Evolutionary conservation across 2,113 vertebrate species (phyloP).

Genomic region (Psammodynastes pulverulentus): DNA sequence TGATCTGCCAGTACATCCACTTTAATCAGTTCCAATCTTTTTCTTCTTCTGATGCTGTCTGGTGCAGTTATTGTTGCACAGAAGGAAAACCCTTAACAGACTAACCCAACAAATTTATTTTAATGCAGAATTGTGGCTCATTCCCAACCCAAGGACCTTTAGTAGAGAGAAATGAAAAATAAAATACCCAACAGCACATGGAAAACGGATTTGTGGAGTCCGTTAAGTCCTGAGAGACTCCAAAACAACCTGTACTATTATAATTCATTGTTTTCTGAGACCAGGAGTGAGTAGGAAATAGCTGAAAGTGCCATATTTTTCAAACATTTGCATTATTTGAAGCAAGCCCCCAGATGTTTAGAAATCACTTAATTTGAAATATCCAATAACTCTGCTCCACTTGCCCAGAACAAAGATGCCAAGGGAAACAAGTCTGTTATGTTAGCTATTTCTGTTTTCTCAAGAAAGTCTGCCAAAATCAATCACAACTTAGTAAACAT

Average conservation of each 20-base stretch:
- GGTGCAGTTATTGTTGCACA: background rate
- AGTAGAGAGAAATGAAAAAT: background rate
- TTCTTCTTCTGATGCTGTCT: background rate
- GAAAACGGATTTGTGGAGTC: background rate
- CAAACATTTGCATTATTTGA: conserved; percentile 13
- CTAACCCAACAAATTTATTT: background rate
- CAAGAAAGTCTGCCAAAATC: conserved; percentile 4
- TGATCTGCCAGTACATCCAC: background rate
- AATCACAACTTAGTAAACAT: conserved; percentile 2
- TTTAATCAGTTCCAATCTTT: background rate
- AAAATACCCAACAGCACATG: background rate
- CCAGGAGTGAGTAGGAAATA: background rate
- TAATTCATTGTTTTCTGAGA: conserved; percentile 19
- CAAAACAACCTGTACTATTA: conserved; percentile 30
- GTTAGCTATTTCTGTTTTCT: background rate
- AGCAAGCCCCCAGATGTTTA: conserved; percentile 16
- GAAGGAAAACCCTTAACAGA: background rate
- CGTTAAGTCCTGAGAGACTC: conserved; percentile 19
- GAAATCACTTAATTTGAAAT: conserved; percentile 33
- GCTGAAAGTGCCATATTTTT: conserved; percentile 13
- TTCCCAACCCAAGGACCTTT: background rate
- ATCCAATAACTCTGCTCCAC: conserved; percentile 17
- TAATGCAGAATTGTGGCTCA: background rate
- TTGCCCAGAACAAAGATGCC: background rate
- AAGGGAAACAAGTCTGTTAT: conserved; percentile 24